Evolutionary conservation across 2,797 vertebrate species (phyloP).

Genomic region (Neoniphon sammara): DNA sequence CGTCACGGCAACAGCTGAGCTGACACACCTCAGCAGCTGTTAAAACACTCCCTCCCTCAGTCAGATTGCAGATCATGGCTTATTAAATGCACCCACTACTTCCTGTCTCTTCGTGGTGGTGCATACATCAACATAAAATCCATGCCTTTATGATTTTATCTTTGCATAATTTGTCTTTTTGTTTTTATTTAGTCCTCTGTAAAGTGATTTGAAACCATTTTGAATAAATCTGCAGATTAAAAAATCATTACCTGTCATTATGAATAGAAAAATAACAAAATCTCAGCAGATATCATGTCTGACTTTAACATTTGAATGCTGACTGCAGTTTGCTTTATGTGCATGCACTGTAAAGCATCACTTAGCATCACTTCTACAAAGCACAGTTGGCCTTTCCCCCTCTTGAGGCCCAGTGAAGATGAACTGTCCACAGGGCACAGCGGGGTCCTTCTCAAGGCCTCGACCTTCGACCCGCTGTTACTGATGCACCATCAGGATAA

Average conservation of each 20-base stretch:
- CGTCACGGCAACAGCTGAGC: conserved; percentile 4
- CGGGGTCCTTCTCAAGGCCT: conserved; percentile 27
- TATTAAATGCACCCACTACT: neutral
- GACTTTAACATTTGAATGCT: neutral
- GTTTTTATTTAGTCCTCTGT: neutral
- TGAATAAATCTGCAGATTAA: too few relatives aligned
- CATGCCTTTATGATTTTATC: neutral
- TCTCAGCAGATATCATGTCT: neutral
- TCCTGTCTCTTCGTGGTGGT: neutral
- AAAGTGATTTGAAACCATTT: neutral
- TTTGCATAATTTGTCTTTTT: too few relatives aligned
- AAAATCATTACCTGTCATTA: too few relatives aligned
- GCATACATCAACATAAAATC: neutral
- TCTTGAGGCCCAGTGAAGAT: conserved; percentile 22
- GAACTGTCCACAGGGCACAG: conserved; percentile 22
- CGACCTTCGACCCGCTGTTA: conserved; percentile 50
- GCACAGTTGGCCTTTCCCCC: neutral
- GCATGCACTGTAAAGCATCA: neutral
- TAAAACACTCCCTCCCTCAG: neutral
- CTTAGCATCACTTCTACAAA: neutral
- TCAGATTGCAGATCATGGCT: neutral
- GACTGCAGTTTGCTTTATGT: conserved; percentile 8
- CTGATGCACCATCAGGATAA: conserved; percentile 38
- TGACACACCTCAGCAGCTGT: conserved; percentile 4
- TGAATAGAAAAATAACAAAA: neutral